These are phyloP conservation scores for Gymnocypris eckloni DNA, from an alignment of 2,797 vertebrate genomes.

Conservation along the genomic window DNA sequence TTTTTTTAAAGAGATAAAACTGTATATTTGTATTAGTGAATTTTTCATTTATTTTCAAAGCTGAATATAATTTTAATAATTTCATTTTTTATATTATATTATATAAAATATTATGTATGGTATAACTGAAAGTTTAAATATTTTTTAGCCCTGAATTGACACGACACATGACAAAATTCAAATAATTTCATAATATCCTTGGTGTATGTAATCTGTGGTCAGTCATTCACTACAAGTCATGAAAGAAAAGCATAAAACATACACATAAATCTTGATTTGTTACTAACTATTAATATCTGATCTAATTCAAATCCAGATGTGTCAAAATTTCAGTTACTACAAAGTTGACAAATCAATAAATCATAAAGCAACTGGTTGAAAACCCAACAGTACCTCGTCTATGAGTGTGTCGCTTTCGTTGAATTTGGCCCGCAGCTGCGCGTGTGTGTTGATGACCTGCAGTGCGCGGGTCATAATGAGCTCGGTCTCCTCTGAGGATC, in stretches of 20 bases:
- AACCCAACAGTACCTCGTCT: slow-evolving; percentile 83
- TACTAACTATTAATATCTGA: neutral
- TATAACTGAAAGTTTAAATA: no score
- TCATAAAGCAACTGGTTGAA: neutral
- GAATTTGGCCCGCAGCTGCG: slow-evolving; percentile 82
- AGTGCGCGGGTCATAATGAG: slow-evolving; percentile 84
- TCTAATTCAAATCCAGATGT: neutral
- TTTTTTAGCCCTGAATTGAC: no score
- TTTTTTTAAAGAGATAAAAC: no score
- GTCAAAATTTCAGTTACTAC: neutral
- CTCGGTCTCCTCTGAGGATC: slow-evolving; percentile 84
- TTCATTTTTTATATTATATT: no score
- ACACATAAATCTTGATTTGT: neutral
- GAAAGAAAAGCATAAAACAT: neutral
- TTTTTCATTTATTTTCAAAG: no score
- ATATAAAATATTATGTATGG: no score
- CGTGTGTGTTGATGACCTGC: slow-evolving; percentile 87
- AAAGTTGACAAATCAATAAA: neutral
- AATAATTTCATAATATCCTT: neutral
- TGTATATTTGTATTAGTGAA: no score
- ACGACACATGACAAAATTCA: no score
- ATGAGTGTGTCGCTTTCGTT: slow-evolving; percentile 70
- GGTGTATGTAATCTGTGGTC: fast-evolving
- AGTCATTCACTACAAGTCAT: neutral
- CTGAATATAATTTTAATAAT: no score